A percentile compares a stretch with the other conserved stretches of the same genome.
Conservation (phyloP, 1,140 invertebrate genomes). For the Danaus plexippus region DNA sequence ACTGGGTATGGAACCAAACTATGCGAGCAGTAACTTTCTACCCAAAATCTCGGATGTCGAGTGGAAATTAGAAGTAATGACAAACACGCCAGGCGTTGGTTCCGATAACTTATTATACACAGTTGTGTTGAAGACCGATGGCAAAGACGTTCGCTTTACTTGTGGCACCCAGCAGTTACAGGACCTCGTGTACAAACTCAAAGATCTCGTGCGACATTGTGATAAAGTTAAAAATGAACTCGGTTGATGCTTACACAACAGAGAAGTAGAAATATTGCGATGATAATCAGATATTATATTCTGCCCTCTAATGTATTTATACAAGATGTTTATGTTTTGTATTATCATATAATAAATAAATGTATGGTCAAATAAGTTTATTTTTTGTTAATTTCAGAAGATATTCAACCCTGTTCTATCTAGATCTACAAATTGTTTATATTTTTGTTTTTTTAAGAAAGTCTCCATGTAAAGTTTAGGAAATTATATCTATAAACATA, state of each 20-base stretch:
- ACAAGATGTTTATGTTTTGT: too few species aligned
- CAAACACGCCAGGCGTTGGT: conserved; percentile 53
- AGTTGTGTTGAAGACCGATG: conserved; percentile 61
- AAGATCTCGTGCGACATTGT: conserved; percentile 75
- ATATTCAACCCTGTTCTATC: too few species aligned
- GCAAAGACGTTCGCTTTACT: conserved; percentile 72
- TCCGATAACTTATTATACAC: conserved; percentile 62
- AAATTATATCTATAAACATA: too few species aligned
- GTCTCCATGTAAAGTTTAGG: too few species aligned
- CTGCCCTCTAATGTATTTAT: too few species aligned
- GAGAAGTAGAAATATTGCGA: too few species aligned
- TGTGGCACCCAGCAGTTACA: conserved; percentile 77
- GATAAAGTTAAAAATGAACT: conserved; percentile 69
- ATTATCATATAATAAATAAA: too few species aligned
- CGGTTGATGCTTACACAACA: conserved; percentile 15
- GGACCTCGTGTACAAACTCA: conserved; percentile 78
- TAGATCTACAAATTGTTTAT: too few species aligned
- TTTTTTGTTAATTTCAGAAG: too few species aligned
- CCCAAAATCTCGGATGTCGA: conserved; percentile 77
- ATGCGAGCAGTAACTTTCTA: conserved; percentile 31
- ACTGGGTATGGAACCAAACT: conserved; percentile 26
- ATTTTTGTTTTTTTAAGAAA: too few species aligned
- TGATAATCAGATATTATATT: too few species aligned
- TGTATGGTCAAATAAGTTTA: too few species aligned
- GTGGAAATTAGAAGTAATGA: conserved; percentile 75